A percentile compares a stretch with the other conserved stretches of the same genome.
phyloP scores from a whole-genome alignment of 2,113 vertebrate species.

The Poecile atricapillus region DNA sequence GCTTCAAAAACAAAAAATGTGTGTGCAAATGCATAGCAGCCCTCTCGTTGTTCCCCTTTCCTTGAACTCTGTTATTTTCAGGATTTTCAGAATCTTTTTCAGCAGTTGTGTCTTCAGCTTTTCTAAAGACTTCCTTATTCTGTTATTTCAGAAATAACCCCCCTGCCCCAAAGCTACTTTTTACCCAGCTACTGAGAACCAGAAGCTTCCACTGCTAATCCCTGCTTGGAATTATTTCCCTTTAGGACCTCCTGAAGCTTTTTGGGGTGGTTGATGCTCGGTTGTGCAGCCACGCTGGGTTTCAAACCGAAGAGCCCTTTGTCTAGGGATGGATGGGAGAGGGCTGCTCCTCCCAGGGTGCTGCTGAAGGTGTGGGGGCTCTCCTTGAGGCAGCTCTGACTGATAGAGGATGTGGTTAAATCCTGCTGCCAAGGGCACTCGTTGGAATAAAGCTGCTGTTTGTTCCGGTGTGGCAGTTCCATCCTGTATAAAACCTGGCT shows the following conservation, averaged over 20 bases:
- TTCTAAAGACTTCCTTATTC: neutral
- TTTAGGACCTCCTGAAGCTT: neutral
- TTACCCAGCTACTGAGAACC: neutral
- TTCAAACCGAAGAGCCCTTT: neutral
- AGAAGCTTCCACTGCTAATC: neutral
- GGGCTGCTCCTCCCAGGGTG: neutral
- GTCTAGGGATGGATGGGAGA: neutral
- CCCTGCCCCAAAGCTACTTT: neutral
- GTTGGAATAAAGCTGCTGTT: neutral
- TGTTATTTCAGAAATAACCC: neutral
- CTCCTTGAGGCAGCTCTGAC: neutral
- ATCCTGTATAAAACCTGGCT: neutral
- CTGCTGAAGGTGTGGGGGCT: neutral
- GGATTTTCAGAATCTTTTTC: neutral
- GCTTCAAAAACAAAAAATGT: neutral
- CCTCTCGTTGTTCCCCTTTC: neutral
- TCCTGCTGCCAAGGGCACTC: neutral
- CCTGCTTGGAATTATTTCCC: neutral
- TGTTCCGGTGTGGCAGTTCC: neutral
- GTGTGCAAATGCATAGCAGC: neutral
- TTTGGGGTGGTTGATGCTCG: neutral
- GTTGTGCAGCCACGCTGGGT: neutral
- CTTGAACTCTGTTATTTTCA: neutral
- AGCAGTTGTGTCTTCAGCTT: neutral
- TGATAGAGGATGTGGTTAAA: neutral